These are phyloP conservation scores for Mamestra configurata DNA, from an alignment of 1,140 invertebrate genomes.

Conservation along the genomic window DNA sequence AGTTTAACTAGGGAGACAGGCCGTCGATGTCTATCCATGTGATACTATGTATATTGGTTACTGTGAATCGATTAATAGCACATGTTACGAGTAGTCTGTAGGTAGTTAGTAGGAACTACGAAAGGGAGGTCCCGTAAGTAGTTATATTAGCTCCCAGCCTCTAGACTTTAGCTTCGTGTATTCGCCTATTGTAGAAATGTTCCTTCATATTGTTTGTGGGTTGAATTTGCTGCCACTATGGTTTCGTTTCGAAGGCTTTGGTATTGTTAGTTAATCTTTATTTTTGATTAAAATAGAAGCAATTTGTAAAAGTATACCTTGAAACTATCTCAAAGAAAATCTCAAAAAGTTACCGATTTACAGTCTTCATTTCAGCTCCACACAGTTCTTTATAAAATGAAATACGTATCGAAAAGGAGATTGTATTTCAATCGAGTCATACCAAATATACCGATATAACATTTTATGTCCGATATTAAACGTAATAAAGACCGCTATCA, in stretches of 20 bases:
- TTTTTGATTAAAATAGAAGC: no score
- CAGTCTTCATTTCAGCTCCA: not conserved
- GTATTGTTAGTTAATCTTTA: no score
- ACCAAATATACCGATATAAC: not conserved
- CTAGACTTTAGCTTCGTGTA: not conserved
- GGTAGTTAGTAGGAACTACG: conserved; percentile 22
- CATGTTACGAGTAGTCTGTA: conserved; percentile 23
- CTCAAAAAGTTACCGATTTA: no score
- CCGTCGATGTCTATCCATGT: conserved; percentile 12
- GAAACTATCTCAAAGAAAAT: no score
- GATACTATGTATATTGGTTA: not conserved
- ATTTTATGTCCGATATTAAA: conserved; percentile 8
- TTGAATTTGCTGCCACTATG: not conserved
- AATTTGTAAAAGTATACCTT: no score
- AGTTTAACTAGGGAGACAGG: conserved; percentile 11
- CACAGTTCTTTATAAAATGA: not conserved
- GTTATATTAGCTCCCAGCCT: conserved; percentile 20
- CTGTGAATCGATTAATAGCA: conserved; percentile 40
- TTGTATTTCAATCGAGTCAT: not conserved
- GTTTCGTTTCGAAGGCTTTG: no score
- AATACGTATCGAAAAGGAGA: not conserved
- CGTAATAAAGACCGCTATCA: not conserved
- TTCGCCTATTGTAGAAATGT: not conserved
- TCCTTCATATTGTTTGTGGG: not conserved
- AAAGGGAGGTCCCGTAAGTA: conserved; percentile 21